Conservation (phyloP, 2,888 invertebrate genomes). For the Actias luna region DNA sequence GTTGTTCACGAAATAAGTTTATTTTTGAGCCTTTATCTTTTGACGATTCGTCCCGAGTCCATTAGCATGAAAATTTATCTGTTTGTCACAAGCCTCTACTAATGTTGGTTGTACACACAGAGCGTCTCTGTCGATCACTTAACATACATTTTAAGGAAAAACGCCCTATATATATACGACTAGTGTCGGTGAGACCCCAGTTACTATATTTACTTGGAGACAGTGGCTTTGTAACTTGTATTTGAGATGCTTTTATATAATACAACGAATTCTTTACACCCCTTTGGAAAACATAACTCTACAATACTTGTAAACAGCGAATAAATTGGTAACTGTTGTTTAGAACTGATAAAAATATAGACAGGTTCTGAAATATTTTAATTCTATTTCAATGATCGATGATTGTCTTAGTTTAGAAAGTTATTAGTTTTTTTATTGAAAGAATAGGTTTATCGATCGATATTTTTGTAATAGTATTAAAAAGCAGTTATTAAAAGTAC, state of each 20-base stretch:
- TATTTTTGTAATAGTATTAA: no score
- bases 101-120: slow-evolving; percentile 39
- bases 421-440: no score
- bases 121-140: slow-evolving; percentile 43
- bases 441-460: no score
- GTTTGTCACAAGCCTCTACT: slow-evolving; percentile 54
- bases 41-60: slow-evolving; percentile 44
- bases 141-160: slow-evolving; percentile 34
- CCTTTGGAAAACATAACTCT: slow-evolving; percentile 28
- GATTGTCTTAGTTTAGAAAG: no score
- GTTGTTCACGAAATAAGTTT: slow-evolving; percentile 44
- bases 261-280: slow-evolving; percentile 39
- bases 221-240: slow-evolving; percentile 36
- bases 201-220: slow-evolving; percentile 36
- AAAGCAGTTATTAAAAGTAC: no score
- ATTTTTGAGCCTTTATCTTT: slow-evolving; percentile 56
- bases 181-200: slow-evolving; percentile 40
- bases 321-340: no score
- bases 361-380: no score
- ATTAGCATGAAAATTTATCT: slow-evolving; percentile 63
- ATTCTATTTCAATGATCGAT: no score
- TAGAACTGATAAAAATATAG: no score
- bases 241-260: slow-evolving; percentile 43
- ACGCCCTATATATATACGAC: slow-evolving; percentile 26
- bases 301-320: no score